These are phyloP conservation scores for Spilarctia lutea DNA, from an alignment of 2,888 invertebrate species.

Conservation along the genomic window DNA sequence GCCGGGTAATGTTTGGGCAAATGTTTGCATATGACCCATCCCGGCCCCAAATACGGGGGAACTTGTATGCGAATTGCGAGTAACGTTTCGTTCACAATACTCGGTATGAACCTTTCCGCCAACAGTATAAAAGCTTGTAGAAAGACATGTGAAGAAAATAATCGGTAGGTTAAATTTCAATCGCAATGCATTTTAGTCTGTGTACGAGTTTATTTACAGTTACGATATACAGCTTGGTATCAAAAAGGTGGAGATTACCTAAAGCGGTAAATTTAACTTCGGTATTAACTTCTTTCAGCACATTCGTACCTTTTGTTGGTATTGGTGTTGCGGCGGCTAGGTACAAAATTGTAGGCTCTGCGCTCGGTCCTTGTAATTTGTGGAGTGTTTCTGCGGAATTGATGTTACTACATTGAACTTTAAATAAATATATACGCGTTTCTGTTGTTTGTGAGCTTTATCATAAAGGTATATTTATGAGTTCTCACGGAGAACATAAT, in stretches of 20 bases:
- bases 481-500: slow-evolving; percentile 17
- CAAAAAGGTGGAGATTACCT: slow-evolving; percentile 35
- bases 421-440: slow-evolving; percentile 39
- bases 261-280: slow-evolving; percentile 42
- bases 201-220: slow-evolving; percentile 12
- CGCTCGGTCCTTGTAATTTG: slow-evolving; percentile 47
- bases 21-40: slow-evolving; percentile 67
- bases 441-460: slow-evolving; percentile 36
- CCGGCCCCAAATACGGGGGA: slow-evolving; percentile 37
- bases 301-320: slow-evolving; percentile 54
- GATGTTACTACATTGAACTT: slow-evolving; percentile 48
- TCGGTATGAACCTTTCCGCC: slow-evolving; percentile 4
- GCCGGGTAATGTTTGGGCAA: slow-evolving; percentile 64
- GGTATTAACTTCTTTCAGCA: slow-evolving; percentile 58
- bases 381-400: slow-evolving; percentile 43
- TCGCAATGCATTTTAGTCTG: slow-evolving; percentile 9
- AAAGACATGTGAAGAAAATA: background rate
- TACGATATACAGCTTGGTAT: slow-evolving; percentile 21
- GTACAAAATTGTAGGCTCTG: slow-evolving; percentile 56
- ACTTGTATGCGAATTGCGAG: slow-evolving; percentile 46
- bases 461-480: slow-evolving; percentile 29
- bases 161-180: background rate
- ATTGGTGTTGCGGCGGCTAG: slow-evolving; percentile 52
- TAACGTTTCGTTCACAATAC: slow-evolving; percentile 28
- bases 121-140: slow-evolving; percentile 23